Evolutionary conservation across 2,888 invertebrate genomes (phyloP).

Genomic region (Parasteatoda lunata): DNA sequence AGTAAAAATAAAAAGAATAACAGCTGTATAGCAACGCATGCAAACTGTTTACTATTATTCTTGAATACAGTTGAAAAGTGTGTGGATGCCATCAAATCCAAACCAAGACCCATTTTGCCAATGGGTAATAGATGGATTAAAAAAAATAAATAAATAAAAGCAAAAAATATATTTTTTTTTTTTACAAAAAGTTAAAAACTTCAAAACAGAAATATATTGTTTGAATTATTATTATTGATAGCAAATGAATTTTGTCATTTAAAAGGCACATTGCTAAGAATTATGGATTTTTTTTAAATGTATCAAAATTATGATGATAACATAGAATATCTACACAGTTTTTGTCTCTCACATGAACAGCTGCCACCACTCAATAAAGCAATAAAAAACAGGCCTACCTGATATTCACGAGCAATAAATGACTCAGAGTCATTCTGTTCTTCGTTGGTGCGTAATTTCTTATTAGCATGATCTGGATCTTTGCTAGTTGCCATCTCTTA

Average conservation of each 20-base stretch:
- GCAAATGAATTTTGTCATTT: background rate
- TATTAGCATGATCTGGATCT: background rate
- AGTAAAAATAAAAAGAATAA: no score
- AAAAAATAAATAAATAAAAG: no score
- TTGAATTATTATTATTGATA: background rate
- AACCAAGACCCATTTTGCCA: no score
- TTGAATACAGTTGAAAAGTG: no score
- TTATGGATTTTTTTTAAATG: no score
- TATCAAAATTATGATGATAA: background rate
- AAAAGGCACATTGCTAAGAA: background rate
- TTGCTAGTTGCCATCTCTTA: background rate
- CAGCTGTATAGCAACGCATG: no score
- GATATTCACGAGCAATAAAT: conserved; percentile 40
- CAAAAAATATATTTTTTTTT: no score
- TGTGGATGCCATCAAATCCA: no score
- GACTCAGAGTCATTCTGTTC: background rate
- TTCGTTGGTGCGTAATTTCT: background rate
- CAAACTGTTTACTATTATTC: no score
- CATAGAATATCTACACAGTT: no score
- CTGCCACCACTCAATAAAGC: background rate
- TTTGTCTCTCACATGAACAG: background rate
- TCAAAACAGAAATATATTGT: background rate
- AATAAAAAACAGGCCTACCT: conserved; percentile 23
- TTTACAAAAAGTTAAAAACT: background rate
- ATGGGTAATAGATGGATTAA: no score